Evolutionary conservation across 1,140 invertebrate species (phyloP), one percentile per base, ranked within the genome.

Genomic region (Cotesia glomerata): DNA sequence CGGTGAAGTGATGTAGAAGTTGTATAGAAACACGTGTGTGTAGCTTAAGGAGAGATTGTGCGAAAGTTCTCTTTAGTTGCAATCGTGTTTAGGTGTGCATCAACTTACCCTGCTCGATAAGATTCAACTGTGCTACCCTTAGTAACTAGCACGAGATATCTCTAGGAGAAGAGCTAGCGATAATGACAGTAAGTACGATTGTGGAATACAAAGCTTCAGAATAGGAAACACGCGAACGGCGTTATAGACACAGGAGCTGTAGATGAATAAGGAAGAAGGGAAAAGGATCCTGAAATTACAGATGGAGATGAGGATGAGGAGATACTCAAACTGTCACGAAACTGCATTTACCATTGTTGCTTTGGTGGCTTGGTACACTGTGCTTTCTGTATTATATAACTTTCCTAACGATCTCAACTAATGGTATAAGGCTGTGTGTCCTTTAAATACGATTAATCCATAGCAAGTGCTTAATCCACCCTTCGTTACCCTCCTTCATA

Each of bases 311-410:
- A 26, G 59, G 14, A 34, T 11, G 54, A 58, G 51, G 51, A 71
- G 69, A 73, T 67, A 70, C 34, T 62, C 62, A 73, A 79, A 79
- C 78, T 80, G 77, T 76, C 74, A 74, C 73, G 73, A 75, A 78
- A 80, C 76, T 76, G 76, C 78, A 79, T 79, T 80, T 78, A 79
- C 78, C 73, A 75, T 79, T 74, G 78, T 80, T 78, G 73, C 68
- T 73, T 52, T 69, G 67, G 72, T 76, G 71, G 67, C 68, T 56
- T 66, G 69, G 59, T 69, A 72, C 74, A 75, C 74, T 69, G 65
- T 76, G 36, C 36, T 62, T 54, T 56, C 59, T 56, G 32, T 59
- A 5, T 18, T 56, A 8, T 45, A 45, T 45, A 76, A 80, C 78
- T 80, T 80, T 73, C 58, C 73, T 79, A 78, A 80, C 78, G 78